These are phyloP conservation scores for Crypturellus undulatus DNA, from an alignment of 2,113 vertebrate genomes.

Conservation along the genomic window DNA sequence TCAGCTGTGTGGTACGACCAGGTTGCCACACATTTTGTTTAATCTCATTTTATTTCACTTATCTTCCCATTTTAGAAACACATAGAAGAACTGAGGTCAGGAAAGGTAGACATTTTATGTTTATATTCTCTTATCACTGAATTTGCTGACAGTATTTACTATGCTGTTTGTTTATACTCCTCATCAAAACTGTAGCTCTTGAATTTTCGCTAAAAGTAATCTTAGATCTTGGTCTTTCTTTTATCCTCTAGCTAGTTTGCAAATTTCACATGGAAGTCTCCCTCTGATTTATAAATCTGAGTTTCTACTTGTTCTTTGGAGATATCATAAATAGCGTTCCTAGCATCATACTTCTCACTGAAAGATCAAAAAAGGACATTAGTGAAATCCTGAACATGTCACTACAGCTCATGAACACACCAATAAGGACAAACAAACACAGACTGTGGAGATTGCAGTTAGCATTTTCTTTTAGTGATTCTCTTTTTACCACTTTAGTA, in stretches of 20 bases:
- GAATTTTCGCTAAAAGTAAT: not conserved
- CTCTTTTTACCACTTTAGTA: not conserved
- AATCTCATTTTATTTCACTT: not conserved
- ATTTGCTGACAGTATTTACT: not conserved
- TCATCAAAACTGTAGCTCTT: not conserved
- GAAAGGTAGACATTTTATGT: not conserved
- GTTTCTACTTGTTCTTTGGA: fast-evolving
- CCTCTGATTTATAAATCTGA: not conserved
- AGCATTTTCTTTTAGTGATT: fast-evolving
- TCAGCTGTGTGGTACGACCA: too few relatives aligned
- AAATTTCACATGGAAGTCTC: not conserved
- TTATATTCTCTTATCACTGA: not conserved
- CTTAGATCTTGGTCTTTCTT: not conserved
- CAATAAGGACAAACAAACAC: not conserved
- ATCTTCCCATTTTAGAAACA: not conserved
- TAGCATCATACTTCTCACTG: fast-evolving
- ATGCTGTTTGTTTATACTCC: not conserved
- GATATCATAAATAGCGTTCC: not conserved
- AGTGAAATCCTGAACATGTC: not conserved
- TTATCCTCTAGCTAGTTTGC: fast-evolving
- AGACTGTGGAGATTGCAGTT: not conserved
- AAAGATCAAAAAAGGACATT: not conserved
- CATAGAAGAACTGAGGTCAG: not conserved
- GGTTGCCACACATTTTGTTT: not conserved
- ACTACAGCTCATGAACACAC: not conserved